Base-by-base conservation (phyloP, 1,140 invertebrate species). In the Pachypeltis micranthus region DNA sequence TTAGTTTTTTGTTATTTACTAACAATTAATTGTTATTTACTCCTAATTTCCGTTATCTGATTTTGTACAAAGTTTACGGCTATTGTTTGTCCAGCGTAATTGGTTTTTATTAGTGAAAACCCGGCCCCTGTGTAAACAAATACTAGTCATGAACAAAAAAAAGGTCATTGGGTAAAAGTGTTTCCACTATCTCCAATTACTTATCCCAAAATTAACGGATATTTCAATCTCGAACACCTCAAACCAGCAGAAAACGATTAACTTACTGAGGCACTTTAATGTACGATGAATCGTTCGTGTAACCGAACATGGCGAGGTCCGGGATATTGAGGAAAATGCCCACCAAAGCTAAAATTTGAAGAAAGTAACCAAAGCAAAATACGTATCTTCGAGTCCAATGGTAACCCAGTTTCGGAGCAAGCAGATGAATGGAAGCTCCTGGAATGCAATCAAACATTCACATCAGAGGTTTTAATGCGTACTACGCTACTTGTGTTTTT, bases 321-420 rank as follows among this genome's bases (percentile, higher is more conserved):
- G 67, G 67, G 2, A 68, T 16, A 47, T 65, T 67, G 3, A 68
- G 14, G 21, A 25, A 65, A 31, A 64, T 67, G n/a, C 61, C 16
- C 12, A 54, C 19, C 26, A 59, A 65, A 1, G 63, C 59, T 19
- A 51, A 12, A n/a, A 61, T 44, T 51, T 68, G 66, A 34, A 68
- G 19, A 4, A 61, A 3, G 21, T 67, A 65, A 1, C 67, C 66
- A 25, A 63, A 27, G 2, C 65, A 28, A 4, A 68, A 64, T 1
- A 65, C 63, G 14, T 34, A 34, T 26, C 65, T 65, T 7, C 63
- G 39, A 2, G 28, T 29, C 25, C 62, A 61, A 12, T 58, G 63
- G n/a, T 62, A 60, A 16, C 31, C 28, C 3, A 25, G 51, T 21
- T 62, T 25, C 28, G 23, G 14, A 47, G 44, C 12, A 58, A 68